phyloP scores from a whole-genome alignment of 2,113 vertebrate species.

The Crotalus viridis region DNA sequence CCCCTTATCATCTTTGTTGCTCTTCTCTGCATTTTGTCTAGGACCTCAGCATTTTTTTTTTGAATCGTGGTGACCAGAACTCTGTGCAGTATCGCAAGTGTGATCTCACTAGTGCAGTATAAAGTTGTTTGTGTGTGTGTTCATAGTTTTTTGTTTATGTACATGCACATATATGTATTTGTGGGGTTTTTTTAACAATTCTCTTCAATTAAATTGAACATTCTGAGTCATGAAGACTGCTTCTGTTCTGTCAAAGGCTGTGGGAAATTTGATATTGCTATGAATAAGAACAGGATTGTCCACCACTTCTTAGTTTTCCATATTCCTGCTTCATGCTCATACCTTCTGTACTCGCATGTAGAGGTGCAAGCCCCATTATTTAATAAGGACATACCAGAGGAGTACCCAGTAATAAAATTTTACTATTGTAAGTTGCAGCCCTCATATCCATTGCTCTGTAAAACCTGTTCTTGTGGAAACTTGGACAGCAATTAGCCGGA shows the following conservation, averaged over 20 bases:
- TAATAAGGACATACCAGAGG: neutral
- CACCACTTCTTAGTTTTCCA: neutral
- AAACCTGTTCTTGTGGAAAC: neutral
- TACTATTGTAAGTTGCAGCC: neutral
- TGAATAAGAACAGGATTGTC: neutral
- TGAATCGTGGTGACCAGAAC: neutral
- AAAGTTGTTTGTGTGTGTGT: neutral
- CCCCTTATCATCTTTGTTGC: neutral
- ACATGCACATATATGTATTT: neutral
- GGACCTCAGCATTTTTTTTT: neutral
- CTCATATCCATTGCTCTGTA: neutral
- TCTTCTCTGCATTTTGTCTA: neutral
- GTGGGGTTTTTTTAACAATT: neutral
- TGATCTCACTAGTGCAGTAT: neutral
- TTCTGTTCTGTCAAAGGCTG: slow-evolving; percentile 13
- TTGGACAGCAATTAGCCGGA: neutral
- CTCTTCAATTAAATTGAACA: slow-evolving; percentile 13
- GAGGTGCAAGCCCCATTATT: neutral
- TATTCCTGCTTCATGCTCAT: neutral
- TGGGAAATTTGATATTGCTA: neutral
- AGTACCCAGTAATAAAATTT: neutral
- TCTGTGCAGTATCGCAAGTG: neutral
- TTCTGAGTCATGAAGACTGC: neutral
- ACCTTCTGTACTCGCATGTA: neutral
- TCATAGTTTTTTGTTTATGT: neutral